Percentiles rank a stretch among this genome's conserved stretches.
Conservation (phyloP, 2,113 vertebrate species). For the Microtus oregoni region DNA sequence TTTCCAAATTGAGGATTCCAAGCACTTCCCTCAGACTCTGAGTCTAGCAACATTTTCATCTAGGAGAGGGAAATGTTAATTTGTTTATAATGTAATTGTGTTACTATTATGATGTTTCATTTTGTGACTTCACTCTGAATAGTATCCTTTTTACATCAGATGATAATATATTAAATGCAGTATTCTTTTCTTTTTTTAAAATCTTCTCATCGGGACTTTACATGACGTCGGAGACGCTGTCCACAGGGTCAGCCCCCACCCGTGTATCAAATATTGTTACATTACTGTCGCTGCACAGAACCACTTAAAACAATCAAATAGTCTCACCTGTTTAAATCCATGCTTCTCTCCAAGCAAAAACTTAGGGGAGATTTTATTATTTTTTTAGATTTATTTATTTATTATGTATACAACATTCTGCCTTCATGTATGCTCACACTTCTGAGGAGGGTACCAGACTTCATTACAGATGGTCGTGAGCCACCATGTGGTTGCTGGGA, state of each 20-base stretch:
- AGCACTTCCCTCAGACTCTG: background rate
- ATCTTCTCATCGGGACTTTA: background rate
- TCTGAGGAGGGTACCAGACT: too few relatives aligned
- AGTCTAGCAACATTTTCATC: slow-evolving; percentile 1
- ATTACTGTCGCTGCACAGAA: background rate
- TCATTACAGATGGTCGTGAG: too few relatives aligned
- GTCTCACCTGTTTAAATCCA: background rate
- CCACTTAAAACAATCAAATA: background rate
- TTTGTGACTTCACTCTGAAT: slow-evolving; percentile 11
- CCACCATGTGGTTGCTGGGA: too few relatives aligned
- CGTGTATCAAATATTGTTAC: background rate
- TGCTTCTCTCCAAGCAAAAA: background rate
- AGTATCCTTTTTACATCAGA: slow-evolving; percentile 21
- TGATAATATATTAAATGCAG: background rate
- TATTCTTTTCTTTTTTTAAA: slow-evolving; percentile 38
- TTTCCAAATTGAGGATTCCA: slow-evolving; percentile 47
- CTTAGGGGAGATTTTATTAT: background rate
- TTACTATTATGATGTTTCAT: background rate
- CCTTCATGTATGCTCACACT: too few relatives aligned
- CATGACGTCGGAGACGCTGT: background rate
- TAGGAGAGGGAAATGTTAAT: background rate
- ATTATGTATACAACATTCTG: too few relatives aligned
- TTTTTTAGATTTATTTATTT: too few relatives aligned
- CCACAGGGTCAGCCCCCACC: background rate
- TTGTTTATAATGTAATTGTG: background rate